A percentile compares a stretch with the other conserved stretches of the same genome.
These are phyloP conservation scores for Monodelphis domestica DNA, from an alignment of 2,797 vertebrate genomes.

Conservation along the genomic window DNA sequence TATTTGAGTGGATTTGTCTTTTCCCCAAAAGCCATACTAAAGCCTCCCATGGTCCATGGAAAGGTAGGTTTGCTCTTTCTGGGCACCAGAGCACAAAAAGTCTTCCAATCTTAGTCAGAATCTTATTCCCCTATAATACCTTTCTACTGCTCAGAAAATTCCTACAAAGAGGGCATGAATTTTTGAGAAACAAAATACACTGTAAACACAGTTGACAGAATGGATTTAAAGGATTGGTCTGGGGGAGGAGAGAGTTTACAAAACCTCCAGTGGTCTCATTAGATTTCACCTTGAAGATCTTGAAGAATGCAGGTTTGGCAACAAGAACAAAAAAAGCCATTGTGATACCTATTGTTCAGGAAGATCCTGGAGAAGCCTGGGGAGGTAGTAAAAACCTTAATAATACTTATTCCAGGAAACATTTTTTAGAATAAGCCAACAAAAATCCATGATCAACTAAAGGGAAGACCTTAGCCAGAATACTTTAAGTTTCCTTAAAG, in stretches of 20 bases:
- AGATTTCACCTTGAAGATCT: not conserved
- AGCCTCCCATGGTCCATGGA: constrained; percentile 31
- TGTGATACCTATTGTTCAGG: not conserved
- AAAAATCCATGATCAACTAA: not conserved
- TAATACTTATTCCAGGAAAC: not conserved
- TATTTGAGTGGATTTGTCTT: constrained; percentile 17
- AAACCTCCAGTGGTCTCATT: not conserved
- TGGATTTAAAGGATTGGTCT: not conserved
- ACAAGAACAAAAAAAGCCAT: not conserved
- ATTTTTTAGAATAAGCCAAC: constrained; percentile 5
- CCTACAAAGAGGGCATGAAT: not conserved
- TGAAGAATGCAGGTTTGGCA: not conserved
- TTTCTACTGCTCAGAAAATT: not conserved
- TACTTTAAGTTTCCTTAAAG: not conserved
- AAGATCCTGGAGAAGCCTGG: constrained; percentile 29
- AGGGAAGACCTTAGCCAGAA: not conserved
- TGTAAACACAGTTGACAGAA: not conserved
- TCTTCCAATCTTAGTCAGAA: constrained; percentile 23
- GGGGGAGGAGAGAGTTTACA: not conserved
- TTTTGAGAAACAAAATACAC: not conserved
- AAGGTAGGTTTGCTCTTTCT: constrained; percentile 40
- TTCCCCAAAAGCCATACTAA: constrained; percentile 43
- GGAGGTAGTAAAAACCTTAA: not conserved
- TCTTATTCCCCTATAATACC: constrained; percentile 11
- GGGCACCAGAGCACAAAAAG: constrained; percentile 20